Percentiles rank a stretch among this genome's conserved stretches.
These are phyloP conservation scores for Corythaeola cristata DNA, from an alignment of 2,113 vertebrate genomes.

Conservation along the genomic window DNA sequence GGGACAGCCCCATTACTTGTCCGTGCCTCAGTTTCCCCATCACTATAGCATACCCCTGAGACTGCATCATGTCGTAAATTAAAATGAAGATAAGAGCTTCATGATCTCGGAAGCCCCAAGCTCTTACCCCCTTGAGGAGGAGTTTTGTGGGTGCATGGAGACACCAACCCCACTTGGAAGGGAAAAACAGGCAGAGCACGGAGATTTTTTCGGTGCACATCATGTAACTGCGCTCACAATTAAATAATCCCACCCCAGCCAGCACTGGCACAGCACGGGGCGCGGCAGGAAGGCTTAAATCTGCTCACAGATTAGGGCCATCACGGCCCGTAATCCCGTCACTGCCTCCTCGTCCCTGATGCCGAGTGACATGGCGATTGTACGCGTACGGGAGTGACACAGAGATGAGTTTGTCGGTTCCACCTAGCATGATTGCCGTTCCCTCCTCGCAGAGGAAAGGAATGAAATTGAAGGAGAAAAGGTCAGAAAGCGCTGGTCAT, in stretches of 20 bases:
- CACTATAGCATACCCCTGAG: accelerated
- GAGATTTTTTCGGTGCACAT: accelerated
- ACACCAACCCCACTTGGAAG: accelerated
- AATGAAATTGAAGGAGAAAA: slow-evolving; percentile 88
- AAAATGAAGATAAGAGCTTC: too few species aligned
- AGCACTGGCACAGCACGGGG: accelerated
- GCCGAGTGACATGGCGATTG: slow-evolving; percentile 78
- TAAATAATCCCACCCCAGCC: accelerated
- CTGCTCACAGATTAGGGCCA: neutral
- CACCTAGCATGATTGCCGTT: slow-evolving; percentile 78
- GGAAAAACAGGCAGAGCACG: accelerated
- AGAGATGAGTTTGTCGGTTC: slow-evolving; percentile 83
- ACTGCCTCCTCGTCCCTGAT: slow-evolving; percentile 11
- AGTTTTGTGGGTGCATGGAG: accelerated
- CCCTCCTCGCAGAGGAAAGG: slow-evolving; percentile 60
- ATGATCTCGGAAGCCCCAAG: neutral
- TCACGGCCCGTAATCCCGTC: neutral
- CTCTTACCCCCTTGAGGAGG: neutral
- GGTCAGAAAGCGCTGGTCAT: slow-evolving; percentile 82
- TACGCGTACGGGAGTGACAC: slow-evolving; percentile 46
- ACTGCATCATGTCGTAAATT: too few species aligned
- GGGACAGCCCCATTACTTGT: neutral
- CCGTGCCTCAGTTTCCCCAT: neutral
- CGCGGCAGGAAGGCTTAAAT: neutral
- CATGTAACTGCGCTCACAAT: accelerated